These are phyloP conservation scores for Tragulus kanchil DNA, from an alignment of 2,113 vertebrate species.

Conservation along the genomic window DNA sequence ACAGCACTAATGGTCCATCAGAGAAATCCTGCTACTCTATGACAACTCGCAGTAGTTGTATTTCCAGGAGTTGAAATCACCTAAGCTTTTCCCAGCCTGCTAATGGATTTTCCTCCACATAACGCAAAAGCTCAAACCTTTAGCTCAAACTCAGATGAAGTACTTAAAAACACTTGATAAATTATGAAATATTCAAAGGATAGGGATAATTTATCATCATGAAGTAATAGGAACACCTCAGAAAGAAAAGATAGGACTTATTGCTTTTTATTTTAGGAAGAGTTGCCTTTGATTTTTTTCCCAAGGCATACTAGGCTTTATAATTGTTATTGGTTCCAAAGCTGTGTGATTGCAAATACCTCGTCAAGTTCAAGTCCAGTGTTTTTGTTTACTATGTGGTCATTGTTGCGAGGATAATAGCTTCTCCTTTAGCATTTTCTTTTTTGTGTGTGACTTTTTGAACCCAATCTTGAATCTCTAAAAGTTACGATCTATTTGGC, in stretches of 20 bases:
- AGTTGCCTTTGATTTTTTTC: neutral
- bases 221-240: neutral
- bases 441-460: neutral
- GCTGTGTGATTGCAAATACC: neutral
- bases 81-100: neutral
- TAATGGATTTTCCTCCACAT: neutral
- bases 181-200: neutral
- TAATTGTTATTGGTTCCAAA: neutral
- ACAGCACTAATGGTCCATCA: neutral
- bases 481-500: too few species aligned
- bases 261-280: neutral
- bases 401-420: neutral
- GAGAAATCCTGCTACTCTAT: neutral
- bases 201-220: neutral
- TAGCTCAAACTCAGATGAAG: neutral
- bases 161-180: conserved; percentile 52
- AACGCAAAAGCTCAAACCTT: neutral
- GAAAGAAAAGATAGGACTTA: neutral
- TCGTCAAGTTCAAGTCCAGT: neutral
- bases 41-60: neutral
- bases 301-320: neutral
- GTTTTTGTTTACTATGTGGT: neutral
- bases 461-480: too few species aligned
- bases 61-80: neutral
- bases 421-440: neutral